Conservation (phyloP, 2,113 vertebrate genomes). For the Phyllopteryx taeniolatus region DNA sequence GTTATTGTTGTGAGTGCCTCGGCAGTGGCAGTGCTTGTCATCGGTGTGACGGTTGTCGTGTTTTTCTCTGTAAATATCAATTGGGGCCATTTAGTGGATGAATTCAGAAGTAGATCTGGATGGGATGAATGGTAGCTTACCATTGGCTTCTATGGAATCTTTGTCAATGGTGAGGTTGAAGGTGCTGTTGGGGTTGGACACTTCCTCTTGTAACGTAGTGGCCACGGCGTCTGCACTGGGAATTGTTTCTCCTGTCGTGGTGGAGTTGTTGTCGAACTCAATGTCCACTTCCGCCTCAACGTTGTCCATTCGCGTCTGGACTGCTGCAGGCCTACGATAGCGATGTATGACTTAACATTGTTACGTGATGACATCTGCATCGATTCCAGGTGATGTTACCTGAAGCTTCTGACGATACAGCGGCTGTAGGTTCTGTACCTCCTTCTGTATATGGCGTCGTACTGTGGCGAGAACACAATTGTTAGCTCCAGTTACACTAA, state of each 20-base stretch:
- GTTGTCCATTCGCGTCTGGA: fast-evolving
- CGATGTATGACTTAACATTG: not conserved
- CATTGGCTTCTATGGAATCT: fast-evolving
- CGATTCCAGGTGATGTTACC: conserved; percentile 5
- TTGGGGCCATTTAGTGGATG: not conserved
- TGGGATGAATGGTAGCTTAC: not conserved
- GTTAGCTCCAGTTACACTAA: not conserved
- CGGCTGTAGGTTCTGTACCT: fast-evolving
- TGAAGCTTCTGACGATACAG: not conserved
- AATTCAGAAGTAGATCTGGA: not conserved
- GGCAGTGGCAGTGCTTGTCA: not conserved
- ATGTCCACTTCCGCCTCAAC: conserved; percentile 17
- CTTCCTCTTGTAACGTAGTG: not conserved
- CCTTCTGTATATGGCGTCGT: not conserved
- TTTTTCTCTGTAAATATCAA: not conserved
- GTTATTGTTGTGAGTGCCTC: not conserved
- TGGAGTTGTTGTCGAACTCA: conserved; percentile 21
- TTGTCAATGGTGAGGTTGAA: not conserved
- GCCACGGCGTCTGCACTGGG: not conserved
- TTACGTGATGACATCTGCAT: not conserved
- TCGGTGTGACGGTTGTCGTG: not conserved
- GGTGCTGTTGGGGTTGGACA: conserved; percentile 6
- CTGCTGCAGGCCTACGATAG: not conserved
- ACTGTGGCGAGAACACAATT: conserved; percentile 13
- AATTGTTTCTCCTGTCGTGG: not conserved